Evolutionary conservation across 2,113 vertebrate genomes (phyloP).

Genomic region (Aramus guarauna): DNA sequence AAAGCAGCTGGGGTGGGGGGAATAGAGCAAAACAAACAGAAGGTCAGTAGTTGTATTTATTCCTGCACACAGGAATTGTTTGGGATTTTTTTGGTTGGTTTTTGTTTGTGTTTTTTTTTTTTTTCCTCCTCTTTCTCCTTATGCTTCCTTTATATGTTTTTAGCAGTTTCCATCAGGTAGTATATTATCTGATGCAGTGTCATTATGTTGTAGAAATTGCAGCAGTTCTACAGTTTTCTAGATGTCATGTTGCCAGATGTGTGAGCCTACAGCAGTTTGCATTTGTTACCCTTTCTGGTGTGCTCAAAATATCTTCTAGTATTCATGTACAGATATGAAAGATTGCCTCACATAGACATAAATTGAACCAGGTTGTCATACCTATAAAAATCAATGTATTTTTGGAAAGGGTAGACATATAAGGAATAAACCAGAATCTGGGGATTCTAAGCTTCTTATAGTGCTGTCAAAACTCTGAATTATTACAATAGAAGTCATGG

Average conservation of each 20-base stretch:
- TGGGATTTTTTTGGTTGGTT: too few species aligned
- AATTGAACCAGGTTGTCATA: slow-evolving; percentile 48
- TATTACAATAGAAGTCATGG: neutral
- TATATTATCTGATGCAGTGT: slow-evolving; percentile 17
- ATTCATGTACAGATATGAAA: slow-evolving; percentile 34
- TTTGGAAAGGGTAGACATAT: slow-evolving; percentile 5
- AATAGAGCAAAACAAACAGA: neutral
- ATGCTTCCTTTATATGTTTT: neutral
- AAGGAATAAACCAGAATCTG: slow-evolving; percentile 32
- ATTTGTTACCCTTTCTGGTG: slow-evolving; percentile 60
- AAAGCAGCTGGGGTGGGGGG: neutral
- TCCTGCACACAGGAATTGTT: neutral
- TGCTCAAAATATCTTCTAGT: slow-evolving; percentile 55
- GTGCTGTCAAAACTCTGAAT: slow-evolving; percentile 25
- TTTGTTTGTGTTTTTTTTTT: neutral
- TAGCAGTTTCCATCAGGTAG: slow-evolving; percentile 3
- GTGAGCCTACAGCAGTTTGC: slow-evolving; percentile 54
- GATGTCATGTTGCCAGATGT: slow-evolving; percentile 38
- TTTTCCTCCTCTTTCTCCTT: neutral
- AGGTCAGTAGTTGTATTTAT: neutral
- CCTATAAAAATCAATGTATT: slow-evolving; percentile 53
- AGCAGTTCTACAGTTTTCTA: slow-evolving; percentile 35
- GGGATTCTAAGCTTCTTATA: neutral
- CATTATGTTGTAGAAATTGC: slow-evolving; percentile 21
- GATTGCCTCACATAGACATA: slow-evolving; percentile 33